Percentiles rank a stretch among this genome's conserved stretches.
These are phyloP conservation scores for Hydriomena furcata DNA, from an alignment of 2,888 invertebrate species.

Conservation along the genomic window DNA sequence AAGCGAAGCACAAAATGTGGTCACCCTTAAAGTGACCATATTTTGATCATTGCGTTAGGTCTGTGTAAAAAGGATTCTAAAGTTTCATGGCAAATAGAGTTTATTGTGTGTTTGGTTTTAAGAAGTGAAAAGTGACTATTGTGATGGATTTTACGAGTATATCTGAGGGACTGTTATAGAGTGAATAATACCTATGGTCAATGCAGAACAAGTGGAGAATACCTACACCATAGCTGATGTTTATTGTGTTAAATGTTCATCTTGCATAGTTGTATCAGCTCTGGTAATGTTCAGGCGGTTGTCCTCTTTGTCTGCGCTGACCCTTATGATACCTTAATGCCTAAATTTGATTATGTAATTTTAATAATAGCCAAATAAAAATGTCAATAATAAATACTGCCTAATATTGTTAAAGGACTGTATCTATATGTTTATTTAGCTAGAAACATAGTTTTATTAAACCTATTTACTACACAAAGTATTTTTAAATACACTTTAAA, in stretches of 20 bases:
- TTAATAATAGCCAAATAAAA: conserved; percentile 35
- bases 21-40: too few species aligned
- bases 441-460: conserved; percentile 1
- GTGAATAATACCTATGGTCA: neutral
- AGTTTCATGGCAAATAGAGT: too few species aligned
- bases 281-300: too few species aligned
- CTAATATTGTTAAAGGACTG: conserved; percentile 18
- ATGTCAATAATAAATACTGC: conserved; percentile 35
- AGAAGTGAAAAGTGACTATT: neutral
- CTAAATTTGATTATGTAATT: conserved; percentile 17
- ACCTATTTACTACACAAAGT: neutral
- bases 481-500: neutral
- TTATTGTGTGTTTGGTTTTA: neutral
- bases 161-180: too few species aligned
- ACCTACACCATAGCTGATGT: too few species aligned
- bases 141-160: neutral
- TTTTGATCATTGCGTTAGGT: too few species aligned
- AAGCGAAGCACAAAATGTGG: too few species aligned
- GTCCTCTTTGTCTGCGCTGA: neutral
- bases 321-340: conserved; percentile 6
- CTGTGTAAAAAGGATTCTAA: too few species aligned
- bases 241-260: too few species aligned
- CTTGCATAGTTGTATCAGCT: too few species aligned
- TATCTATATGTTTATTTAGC: neutral
- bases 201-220: neutral